phyloP scores from a whole-genome alignment of 1,140 invertebrate species.

The Calliphora vicina region DNA sequence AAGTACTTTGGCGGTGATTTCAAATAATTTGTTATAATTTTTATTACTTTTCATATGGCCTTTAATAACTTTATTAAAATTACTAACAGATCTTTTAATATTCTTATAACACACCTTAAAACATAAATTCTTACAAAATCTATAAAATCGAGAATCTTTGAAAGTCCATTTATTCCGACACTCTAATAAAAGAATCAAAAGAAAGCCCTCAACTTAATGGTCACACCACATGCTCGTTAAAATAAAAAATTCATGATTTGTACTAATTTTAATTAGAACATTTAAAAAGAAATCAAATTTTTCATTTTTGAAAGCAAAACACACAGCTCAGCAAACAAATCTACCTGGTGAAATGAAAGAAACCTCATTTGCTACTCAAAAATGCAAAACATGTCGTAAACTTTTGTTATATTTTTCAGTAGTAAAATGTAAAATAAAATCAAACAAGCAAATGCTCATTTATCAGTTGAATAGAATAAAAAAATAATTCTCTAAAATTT shows the following conservation, averaged over 20 bases:
- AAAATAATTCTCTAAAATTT: background rate
- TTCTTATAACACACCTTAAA: no score
- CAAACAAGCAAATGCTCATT: background rate
- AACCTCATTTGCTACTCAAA: background rate
- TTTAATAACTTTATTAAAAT: no score
- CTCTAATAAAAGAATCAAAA: no score
- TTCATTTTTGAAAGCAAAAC: background rate
- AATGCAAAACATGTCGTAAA: conserved; percentile 16
- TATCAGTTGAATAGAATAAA: background rate
- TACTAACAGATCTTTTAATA: no score
- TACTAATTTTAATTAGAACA: conserved; percentile 27
- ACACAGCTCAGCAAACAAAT: background rate
- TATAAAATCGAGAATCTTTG: no score
- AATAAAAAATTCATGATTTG: conserved; percentile 25
- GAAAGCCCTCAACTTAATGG: no score
- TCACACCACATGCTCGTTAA: background rate
- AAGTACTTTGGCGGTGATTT: no score
- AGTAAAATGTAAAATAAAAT: background rate
- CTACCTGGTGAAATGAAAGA: background rate
- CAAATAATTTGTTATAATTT: no score
- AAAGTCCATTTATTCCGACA: no score
- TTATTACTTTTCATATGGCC: no score
- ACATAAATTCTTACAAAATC: no score
- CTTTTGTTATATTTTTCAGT: background rate
- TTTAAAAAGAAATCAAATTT: conserved; percentile 31